Evolutionary conservation across 1,140 invertebrate genomes (phyloP).

Genomic region (Drosophila tani): DNA sequence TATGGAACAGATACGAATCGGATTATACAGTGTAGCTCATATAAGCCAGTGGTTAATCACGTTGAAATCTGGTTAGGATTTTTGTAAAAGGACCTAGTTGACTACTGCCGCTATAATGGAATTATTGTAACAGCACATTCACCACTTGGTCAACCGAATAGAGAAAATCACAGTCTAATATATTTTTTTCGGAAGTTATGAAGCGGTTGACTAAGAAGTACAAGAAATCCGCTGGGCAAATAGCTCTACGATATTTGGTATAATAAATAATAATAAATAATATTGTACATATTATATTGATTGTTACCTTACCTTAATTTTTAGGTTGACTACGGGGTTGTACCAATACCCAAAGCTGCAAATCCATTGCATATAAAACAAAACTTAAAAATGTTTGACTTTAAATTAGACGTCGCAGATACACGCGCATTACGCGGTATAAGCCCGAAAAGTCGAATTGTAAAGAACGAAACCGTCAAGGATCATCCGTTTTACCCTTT

Average conservation of each 20-base stretch:
- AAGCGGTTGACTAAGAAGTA: conserved; percentile 88
- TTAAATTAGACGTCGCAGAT: conserved; percentile 88
- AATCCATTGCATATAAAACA: conserved; percentile 89
- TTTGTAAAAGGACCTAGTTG: conserved; percentile 89
- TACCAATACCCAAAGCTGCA: conserved; percentile 93
- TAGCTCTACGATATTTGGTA: conserved; percentile 88
- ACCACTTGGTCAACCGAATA: conserved; percentile 91
- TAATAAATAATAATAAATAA: neutral
- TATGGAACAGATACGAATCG: conserved; percentile 89
- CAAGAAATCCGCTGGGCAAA: conserved; percentile 90
- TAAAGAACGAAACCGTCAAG: conserved; percentile 86
- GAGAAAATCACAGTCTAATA: conserved; percentile 88
- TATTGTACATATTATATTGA: neutral
- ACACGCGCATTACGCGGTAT: conserved; percentile 85
- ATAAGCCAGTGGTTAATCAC: conserved; percentile 91
- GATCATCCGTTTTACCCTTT: conserved; percentile 75
- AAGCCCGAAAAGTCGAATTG: conserved; percentile 42
- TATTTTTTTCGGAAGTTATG: conserved; percentile 88
- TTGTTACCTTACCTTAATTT: conserved; percentile 15
- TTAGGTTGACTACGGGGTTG: conserved; percentile 90
- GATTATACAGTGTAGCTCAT: conserved; percentile 87
- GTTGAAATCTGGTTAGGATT: conserved; percentile 93
- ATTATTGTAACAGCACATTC: conserved; percentile 91
- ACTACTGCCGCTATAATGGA: conserved; percentile 88
- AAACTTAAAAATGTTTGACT: conserved; percentile 92